A percentile compares a stretch with the other conserved stretches of the same genome.
Evolutionary conservation across 2,888 invertebrate species (phyloP).

Genomic region (Thera obeliscata): DNA sequence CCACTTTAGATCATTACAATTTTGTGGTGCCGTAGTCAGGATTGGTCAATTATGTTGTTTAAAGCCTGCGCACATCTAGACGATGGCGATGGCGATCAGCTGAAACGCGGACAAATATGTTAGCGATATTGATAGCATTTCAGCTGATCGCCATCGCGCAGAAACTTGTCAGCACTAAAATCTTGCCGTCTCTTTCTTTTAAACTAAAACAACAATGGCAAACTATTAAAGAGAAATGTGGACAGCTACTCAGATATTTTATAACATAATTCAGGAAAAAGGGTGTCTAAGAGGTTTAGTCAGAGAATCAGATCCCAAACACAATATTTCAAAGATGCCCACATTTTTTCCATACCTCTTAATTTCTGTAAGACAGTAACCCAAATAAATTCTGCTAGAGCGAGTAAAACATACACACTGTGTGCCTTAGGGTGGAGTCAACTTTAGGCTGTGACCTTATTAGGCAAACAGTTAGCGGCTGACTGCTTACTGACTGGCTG

Average conservation of each 20-base stretch:
- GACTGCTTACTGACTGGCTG: too few species aligned
- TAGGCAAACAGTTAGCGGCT: too few species aligned
- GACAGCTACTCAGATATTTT: too few species aligned
- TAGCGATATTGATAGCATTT: too few species aligned
- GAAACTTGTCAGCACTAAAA: too few species aligned
- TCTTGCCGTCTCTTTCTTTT: background rate
- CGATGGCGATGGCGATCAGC: background rate
- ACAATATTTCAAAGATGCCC: too few species aligned
- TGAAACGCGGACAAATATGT: background rate
- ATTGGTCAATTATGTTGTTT: background rate
- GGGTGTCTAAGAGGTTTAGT: too few species aligned
- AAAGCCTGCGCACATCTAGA: background rate
- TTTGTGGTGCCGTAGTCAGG: background rate
- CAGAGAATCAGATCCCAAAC: too few species aligned
- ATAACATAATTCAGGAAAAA: too few species aligned
- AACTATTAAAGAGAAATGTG: background rate
- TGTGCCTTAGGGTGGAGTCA: background rate
- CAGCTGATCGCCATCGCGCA: too few species aligned
- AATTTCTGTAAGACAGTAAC: background rate
- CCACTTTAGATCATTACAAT: constrained; percentile 50
- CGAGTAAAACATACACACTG: background rate
- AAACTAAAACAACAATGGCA: background rate
- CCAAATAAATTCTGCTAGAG: background rate
- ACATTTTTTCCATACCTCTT: too few species aligned
- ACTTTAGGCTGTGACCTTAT: background rate